A percentile compares a stretch with the other conserved stretches of the same genome.
These are phyloP conservation scores for Leptobrachium ailaonicum DNA, from an alignment of 2,113 vertebrate genomes.

Conservation along the genomic window DNA sequence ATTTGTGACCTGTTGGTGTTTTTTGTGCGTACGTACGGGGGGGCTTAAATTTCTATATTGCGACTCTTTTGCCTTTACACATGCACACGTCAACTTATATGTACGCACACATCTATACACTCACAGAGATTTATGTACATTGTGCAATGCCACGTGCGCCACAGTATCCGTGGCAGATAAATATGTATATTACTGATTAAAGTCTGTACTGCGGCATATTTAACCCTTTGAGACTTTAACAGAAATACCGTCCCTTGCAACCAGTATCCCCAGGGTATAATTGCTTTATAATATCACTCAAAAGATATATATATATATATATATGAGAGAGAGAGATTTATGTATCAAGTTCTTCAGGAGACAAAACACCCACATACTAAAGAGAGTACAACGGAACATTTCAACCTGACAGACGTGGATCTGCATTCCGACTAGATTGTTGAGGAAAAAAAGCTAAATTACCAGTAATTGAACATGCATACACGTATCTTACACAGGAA, in stretches of 20 bases:
- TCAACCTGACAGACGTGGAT: conserved; percentile 12
- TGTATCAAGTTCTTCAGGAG: background rate
- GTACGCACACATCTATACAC: conserved; percentile 15
- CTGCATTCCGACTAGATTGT: conserved; percentile 19
- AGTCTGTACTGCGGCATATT: too few species aligned
- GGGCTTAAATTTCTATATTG: too few species aligned
- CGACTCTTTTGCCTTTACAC: background rate
- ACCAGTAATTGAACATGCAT: conserved; percentile 25
- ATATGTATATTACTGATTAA: background rate
- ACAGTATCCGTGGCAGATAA: background rate
- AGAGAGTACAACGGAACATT: background rate
- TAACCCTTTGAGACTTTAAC: background rate
- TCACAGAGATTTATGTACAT: conserved; percentile 8
- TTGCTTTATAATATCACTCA: background rate
- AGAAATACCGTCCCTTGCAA: background rate
- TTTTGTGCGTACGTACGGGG: too few species aligned
- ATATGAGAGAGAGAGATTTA: too few species aligned
- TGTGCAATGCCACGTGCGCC: conserved; percentile 16
- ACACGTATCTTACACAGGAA: conserved; percentile 27
- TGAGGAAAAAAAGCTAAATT: conserved; percentile 7
- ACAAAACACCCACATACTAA: background rate
- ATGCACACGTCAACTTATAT: conserved; percentile 17
- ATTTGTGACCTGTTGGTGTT: too few species aligned
- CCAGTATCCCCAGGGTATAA: background rate
- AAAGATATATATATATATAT: background rate